phyloP scores from a whole-genome alignment of 2,113 vertebrate genomes.

The Steatornis caripensis region DNA sequence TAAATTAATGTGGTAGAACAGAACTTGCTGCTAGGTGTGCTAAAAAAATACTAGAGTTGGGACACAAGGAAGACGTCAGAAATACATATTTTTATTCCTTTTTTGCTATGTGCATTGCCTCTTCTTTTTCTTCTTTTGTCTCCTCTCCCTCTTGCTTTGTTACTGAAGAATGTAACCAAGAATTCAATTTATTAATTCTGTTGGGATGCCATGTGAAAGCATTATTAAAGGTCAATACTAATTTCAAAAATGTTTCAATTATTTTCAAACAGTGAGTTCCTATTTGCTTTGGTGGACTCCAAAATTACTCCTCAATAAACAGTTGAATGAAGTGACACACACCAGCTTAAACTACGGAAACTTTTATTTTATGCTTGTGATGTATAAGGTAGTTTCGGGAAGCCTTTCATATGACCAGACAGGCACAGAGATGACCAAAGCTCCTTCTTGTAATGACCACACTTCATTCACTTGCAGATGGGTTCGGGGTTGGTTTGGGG shows the following conservation, averaged over 20 bases:
- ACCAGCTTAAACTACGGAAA: not conserved
- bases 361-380: not conserved
- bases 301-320: not conserved
- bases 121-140: not conserved
- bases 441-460: not conserved
- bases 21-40: not conserved
- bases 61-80: not conserved
- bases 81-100: not conserved
- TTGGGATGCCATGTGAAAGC: not conserved
- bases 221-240: not conserved
- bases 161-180: not conserved
- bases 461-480: not conserved
- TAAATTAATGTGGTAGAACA: not conserved
- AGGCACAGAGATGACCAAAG: not conserved
- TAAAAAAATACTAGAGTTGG: not conserved
- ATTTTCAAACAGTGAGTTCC: not conserved
- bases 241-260: not conserved
- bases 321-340: not conserved
- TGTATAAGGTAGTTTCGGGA: not conserved
- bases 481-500: not conserved
- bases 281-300: not conserved
- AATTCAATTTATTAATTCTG: not conserved
- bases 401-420: not conserved
- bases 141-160: not conserved
- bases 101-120: not conserved